Base-by-base conservation (phyloP, 1,140 invertebrate species). In the Drosophila sulfurigaster region DNA sequence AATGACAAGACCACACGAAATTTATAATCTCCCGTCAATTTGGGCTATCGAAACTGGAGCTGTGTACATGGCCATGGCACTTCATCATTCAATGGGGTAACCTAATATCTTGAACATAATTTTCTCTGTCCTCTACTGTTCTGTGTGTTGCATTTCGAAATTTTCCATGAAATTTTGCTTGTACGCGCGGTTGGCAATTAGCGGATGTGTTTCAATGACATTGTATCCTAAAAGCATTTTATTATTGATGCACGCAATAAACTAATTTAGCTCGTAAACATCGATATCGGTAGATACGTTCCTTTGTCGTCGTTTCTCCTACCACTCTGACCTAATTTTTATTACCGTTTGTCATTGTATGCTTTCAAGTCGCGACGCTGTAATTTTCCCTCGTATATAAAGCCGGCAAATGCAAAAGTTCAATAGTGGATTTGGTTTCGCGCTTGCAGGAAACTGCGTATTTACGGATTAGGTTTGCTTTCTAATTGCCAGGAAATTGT, bases 161-260 rank as follows among this genome's bases (percentile, higher is more conserved):
- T 66, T 78, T 32, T 38, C 35, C 35, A 38, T 38, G 10, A 38
- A 38, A 38, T 38, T 38, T 25, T 38, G 8, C 3, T 38, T 8
- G 35, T 38, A 38, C 10, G 35, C 35, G 35, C 35, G 35, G 35
- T 10, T 38, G 35, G 35, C 35, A 38, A 13, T 43, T 43, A 20
- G 56, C 20, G 13, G 41, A 30, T 64, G 68, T 75, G 68, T 75
- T 78, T 71, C 62, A 32, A 81, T 75, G 70, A 86, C 64, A n/a
- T 41, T 69, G 43, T 62, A 62, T 70, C 69, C 79, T 54, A 63
- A 65, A 78, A 68, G 67, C 60, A 30, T 79, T 79, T 73, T 56
- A 64, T 70, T 87, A 75, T 87, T 71, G 58, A 66, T 83, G 59
- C 82, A 86, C 79, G 79, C 82, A 69, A 80, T 88, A 79, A 82